phyloP scores from a whole-genome alignment of 2,113 vertebrate genomes.

The Sapayoa aenigma region DNA sequence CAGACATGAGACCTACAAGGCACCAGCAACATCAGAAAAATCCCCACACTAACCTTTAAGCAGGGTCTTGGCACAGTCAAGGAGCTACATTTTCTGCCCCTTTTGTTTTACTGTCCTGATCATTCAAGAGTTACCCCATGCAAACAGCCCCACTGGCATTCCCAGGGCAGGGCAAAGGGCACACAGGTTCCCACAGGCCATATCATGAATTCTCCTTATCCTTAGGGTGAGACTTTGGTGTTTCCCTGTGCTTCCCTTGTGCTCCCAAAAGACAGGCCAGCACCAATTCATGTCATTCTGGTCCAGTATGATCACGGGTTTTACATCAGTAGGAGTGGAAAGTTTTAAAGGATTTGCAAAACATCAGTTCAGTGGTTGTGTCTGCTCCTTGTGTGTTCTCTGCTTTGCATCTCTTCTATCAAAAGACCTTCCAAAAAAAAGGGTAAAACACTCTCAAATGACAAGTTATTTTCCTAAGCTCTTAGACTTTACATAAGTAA shows the following conservation, averaged over 20 bases:
- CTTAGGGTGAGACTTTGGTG: not conserved
- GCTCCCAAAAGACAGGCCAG: fast-evolving
- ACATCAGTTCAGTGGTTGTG: not conserved
- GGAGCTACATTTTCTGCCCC: not conserved
- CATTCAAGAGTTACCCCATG: fast-evolving
- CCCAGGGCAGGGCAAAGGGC: not conserved
- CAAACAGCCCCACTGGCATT: not conserved
- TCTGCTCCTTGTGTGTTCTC: not conserved
- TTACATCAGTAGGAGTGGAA: not conserved
- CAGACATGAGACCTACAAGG: not conserved
- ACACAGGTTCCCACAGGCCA: fast-evolving
- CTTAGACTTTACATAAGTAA: not conserved
- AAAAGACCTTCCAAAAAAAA: not conserved
- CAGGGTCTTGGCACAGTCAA: not conserved
- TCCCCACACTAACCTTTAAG: not conserved
- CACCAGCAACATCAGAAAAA: not conserved
- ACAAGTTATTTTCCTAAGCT: not conserved
- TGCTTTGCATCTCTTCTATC: not conserved
- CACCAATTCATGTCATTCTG: not conserved
- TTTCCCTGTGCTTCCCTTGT: not conserved
- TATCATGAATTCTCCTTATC: fast-evolving
- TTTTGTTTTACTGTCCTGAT: not conserved
- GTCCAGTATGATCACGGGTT: not conserved
- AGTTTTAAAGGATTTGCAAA: not conserved
- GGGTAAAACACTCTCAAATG: not conserved